Evolutionary conservation across 2,888 invertebrate genomes (phyloP), one percentile per base, ranked within the genome.

Genomic region (Globia sparganii): DNA sequence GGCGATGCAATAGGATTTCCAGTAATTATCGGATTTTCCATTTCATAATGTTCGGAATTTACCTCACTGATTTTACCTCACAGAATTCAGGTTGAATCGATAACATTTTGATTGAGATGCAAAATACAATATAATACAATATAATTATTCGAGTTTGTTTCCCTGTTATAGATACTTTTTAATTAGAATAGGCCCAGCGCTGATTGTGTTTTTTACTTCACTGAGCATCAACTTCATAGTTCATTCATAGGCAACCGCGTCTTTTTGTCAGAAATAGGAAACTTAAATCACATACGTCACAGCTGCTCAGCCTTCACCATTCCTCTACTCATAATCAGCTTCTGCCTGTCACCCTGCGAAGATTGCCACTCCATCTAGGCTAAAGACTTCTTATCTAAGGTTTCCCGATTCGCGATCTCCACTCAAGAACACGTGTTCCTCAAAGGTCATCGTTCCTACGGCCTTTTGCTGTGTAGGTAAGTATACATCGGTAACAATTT

Each of bases 21-120:
- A 70, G 25, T 62, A 61, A 58, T 59, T 37, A 40, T 49, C n/a
- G 13, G 40, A 59, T 77, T 40, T 46, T n/a, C 31, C n/a, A 49
- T n/a, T 66, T 66, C 58, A 4, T 31, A 34, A 15, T 34, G 49
- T 58, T 68, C 15, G 13, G 40, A 77, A 61, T 40, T n/a, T n/a
- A n/a, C n/a, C n/a, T n/a, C n/a, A n/a, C n/a, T 59, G n/a, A 18
- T 34, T 4, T 37, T 46, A 21, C 25, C 40, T 67, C 15, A 49
- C n/a, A 40, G 15, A 49, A 40, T 58, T 76, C n/a, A 18, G 49
- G 4, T 65, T 15, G 15, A n/a, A 37, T 43, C 6, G 28, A 37
- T 28, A 6, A 3, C n/a, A 37, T 21, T 65, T 31, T 49, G 25
- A 62, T 25, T 62, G 18, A 25, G 18, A 40, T 74, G n/a, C n/a